Conservation (phyloP, 2,797 vertebrate genomes). For the Fratercula arctica region DNA sequence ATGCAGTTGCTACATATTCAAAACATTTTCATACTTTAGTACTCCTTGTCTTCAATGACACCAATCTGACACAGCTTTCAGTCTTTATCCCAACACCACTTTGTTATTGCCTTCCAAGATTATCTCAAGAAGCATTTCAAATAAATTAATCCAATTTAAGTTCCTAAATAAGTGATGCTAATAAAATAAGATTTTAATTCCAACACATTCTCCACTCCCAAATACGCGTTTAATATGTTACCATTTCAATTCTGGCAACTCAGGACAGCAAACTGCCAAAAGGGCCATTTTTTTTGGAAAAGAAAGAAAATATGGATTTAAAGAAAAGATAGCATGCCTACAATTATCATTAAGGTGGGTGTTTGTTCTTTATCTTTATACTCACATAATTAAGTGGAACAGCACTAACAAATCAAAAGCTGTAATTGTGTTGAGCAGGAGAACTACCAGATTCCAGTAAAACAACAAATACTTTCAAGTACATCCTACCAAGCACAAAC, state of each 20-base stretch:
- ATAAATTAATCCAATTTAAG: constrained; percentile 5
- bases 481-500: neutral
- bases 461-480: neutral
- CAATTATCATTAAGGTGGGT: neutral
- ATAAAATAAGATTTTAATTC: neutral
- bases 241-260: neutral
- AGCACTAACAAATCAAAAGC: neutral
- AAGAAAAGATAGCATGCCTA: neutral
- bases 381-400: neutral
- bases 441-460: neutral
- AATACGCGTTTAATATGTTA: neutral
- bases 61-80: neutral
- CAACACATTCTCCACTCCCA: neutral
- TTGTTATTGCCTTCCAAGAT: neutral
- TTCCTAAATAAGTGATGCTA: neutral
- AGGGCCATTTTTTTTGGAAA: neutral
- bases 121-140: neutral
- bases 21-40: neutral
- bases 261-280: neutral
- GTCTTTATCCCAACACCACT: neutral
- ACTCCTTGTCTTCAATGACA: neutral
- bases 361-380: neutral
- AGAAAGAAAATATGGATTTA: neutral
- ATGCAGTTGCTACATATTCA: neutral
- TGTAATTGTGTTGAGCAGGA: neutral